Evolutionary conservation across 2,113 vertebrate genomes (phyloP).

Genomic region (Origma solitaria): DNA sequence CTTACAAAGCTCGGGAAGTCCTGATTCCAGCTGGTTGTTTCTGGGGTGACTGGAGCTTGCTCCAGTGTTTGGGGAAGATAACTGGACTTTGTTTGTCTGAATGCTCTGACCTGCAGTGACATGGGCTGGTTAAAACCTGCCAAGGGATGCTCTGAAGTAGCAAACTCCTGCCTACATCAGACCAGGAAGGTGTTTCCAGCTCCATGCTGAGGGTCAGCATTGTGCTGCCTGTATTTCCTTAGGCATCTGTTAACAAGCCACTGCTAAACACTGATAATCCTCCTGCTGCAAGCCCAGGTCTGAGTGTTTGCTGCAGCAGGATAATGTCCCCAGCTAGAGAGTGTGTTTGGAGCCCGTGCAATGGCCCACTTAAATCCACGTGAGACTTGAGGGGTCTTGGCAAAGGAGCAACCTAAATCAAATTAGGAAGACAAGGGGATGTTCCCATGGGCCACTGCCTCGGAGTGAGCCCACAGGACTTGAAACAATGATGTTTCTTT

Average conservation of each 20-base stretch:
- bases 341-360: neutral
- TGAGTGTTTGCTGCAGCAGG: neutral
- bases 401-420: neutral
- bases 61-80: neutral
- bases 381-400: neutral
- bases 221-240: neutral
- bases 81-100: neutral
- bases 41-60: neutral
- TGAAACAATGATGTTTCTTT: neutral
- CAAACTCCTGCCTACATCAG: neutral
- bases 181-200: neutral
- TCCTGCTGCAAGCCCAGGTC: neutral
- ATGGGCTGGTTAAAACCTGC: neutral
- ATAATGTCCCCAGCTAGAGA: neutral
- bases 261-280: neutral
- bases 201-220: neutral
- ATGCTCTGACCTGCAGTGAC: neutral
- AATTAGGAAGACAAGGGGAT: slow-evolving; percentile 7
- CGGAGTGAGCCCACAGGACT: neutral
- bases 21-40: neutral
- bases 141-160: neutral
- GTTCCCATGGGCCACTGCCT: neutral
- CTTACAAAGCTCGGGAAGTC: neutral
- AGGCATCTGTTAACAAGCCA: neutral
- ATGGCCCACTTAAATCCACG: neutral